phyloP scores from a whole-genome alignment of 2,113 vertebrate species.

The Siniperca knerii region DNA sequence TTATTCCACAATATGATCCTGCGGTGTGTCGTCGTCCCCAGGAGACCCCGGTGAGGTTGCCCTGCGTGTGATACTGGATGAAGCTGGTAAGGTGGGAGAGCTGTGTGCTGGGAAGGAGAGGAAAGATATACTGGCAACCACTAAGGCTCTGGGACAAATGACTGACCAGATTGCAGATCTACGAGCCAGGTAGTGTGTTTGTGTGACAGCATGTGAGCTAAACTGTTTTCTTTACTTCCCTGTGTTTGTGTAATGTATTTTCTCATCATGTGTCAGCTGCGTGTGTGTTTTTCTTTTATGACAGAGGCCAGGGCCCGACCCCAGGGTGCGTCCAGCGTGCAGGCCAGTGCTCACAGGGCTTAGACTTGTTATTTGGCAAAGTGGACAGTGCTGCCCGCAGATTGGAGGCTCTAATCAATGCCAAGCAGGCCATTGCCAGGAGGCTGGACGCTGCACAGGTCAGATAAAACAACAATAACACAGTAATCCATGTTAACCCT shows the following conservation, averaged over 20 bases:
- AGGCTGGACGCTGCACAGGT: conserved; percentile 98
- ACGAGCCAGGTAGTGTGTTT: conserved; percentile 86
- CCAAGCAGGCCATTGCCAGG: conserved; percentile 96
- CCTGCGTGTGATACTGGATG: conserved; percentile 94
- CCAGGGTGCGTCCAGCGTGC: conserved; percentile 94
- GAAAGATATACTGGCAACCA: conserved; percentile 93
- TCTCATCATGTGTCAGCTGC: conserved; percentile 26
- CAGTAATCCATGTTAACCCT: conserved; percentile 34
- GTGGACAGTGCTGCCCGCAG: conserved; percentile 94
- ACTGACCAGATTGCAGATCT: conserved; percentile 94
- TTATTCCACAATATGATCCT: conserved; percentile 6
- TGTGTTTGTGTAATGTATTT: not conserved
- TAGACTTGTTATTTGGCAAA: conserved; percentile 95
- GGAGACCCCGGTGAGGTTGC: conserved; percentile 95
- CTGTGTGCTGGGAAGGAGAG: conserved; percentile 96
- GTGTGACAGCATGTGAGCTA: not conserved
- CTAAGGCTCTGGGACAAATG: conserved; percentile 94
- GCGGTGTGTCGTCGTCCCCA: conserved; percentile 54
- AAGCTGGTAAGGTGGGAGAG: conserved; percentile 97
- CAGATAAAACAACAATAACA: conserved; percentile 60
- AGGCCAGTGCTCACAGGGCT: conserved; percentile 93
- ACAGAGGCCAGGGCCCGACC: conserved; percentile 91
- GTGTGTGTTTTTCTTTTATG: conserved; percentile 29
- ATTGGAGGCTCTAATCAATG: conserved; percentile 95
- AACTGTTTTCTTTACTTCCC: not conserved